Evolutionary conservation across 2,113 vertebrate species (phyloP), one percentile per base, ranked within the genome.

Genomic region (Tautogolabrus adspersus): DNA sequence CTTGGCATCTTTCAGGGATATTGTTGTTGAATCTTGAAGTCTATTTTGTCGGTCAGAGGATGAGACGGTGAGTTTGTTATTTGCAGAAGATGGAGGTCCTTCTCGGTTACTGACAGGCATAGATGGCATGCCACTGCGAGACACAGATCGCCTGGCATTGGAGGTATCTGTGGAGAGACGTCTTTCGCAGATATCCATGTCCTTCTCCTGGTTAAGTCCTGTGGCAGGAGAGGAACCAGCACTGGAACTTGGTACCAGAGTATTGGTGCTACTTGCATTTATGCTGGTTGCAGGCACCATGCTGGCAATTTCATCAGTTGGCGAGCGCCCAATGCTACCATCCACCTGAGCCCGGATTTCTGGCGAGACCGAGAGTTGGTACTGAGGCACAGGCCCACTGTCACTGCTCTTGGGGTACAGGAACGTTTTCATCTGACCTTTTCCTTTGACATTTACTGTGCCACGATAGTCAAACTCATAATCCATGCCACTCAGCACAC

Each of bases 361-460:
- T 0, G 97, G 97, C 30, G 98, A 98, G 71, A 99, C 97, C 0
- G 96, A 98, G 68, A 98, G 94, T 88, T 97, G 97, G 91, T 98
- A 97, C 80, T 98, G 97, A 0, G 97, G 97, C 83, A 98, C 96
- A 0, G 95, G 90, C 7, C 97, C 96, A 0, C 93, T 96, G 93
- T 98, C 97, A 58, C 85, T 93, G 92, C 97, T 96, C 85, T 95
- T 96, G 12, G 97, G 98, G 90, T 96, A 99, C 6, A 99, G 95
- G 92, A 97, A 99, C 83, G 98, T 99, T 95, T 99, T 98, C 98
- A 99, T 99, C 90, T 99, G 97, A 40, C 98, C 98, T 64, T 99
- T 99, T 1, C 98, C 98, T 88, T 99, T 99, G 62, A 99, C 98
- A 0, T 99, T 98, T 78, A 99, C 98, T 0, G 98, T 99, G 74